Percentiles rank a stretch among this genome's conserved stretches.
Conservation (phyloP, 2,113 vertebrate species). For the Aythya baeri region DNA sequence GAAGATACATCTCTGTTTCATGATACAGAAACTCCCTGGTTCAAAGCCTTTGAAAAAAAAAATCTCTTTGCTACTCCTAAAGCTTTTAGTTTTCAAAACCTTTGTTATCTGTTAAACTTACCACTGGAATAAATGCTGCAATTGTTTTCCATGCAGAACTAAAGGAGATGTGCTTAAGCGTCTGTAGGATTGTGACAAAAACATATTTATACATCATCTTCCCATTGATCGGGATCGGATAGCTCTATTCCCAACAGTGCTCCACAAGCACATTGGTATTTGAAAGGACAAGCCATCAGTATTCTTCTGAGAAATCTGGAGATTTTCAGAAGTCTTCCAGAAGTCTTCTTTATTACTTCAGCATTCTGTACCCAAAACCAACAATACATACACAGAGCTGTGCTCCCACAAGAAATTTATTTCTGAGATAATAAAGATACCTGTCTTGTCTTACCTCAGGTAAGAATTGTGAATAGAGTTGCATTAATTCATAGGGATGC, state of each 20-base stretch:
- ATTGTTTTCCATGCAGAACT: not conserved
- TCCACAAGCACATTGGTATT: not conserved
- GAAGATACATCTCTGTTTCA: not conserved
- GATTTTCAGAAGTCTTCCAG: not conserved
- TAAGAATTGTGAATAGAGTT: not conserved
- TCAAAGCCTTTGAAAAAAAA: not conserved
- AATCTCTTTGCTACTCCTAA: not conserved
- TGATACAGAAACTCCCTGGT: not conserved
- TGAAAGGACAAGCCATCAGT: not conserved
- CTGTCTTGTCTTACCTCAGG: not conserved
- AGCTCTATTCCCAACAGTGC: not conserved
- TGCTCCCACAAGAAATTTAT: not conserved
- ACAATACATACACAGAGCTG: not conserved
- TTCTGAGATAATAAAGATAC: not conserved
- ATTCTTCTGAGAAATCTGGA: not conserved
- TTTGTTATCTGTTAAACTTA: not conserved
- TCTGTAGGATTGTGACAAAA: not conserved
- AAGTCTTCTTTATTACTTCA: not conserved
- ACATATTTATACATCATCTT: not conserved
- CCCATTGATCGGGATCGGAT: not conserved
- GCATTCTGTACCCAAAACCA: slow-evolving; percentile 9
- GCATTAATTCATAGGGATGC: not conserved
- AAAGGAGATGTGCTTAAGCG: not conserved
- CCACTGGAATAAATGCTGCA: not conserved
- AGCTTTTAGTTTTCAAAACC: not conserved